These are phyloP conservation scores for Dallia pectoralis DNA, from an alignment of 2,797 vertebrate genomes.

Conservation along the genomic window DNA sequence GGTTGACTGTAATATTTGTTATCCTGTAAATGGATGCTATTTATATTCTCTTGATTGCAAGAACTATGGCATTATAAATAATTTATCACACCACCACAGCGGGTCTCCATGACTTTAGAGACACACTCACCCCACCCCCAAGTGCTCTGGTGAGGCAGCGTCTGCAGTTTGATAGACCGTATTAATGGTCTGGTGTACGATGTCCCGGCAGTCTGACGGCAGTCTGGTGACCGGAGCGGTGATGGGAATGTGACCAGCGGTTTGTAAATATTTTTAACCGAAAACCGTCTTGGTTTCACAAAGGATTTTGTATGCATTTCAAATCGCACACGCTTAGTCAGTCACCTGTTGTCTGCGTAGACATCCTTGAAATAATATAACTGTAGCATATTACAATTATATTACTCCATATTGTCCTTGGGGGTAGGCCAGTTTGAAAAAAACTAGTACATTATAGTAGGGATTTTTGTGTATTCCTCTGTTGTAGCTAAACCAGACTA, in stretches of 20 bases:
- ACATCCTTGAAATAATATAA: neutral
- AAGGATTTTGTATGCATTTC: conserved; percentile 7
- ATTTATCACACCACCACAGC: conserved; percentile 10
- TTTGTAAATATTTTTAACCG: neutral
- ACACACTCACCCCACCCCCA: conserved; percentile 23
- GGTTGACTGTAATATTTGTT: conserved; percentile 41
- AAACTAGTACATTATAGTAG: too few relatives aligned
- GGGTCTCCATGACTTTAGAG: conserved; percentile 5
- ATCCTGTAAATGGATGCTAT: conserved; percentile 26
- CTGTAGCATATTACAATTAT: neutral
- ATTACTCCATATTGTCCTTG: neutral
- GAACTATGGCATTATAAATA: conserved; percentile 47
- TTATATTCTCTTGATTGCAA: conserved; percentile 18
- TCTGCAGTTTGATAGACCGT: conserved; percentile 51
- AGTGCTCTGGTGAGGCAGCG: conserved; percentile 66
- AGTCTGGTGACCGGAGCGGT: conserved; percentile 30
- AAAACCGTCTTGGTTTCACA: neutral
- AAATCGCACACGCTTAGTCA: conserved; percentile 21
- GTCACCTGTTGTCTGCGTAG: neutral
- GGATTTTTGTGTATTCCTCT: too few relatives aligned
- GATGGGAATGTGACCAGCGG: conserved; percentile 26
- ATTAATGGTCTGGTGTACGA: conserved; percentile 61
- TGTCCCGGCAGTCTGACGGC: conserved; percentile 54
- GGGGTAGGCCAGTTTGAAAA: too few relatives aligned
- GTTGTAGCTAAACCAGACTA: too few relatives aligned